Percentiles rank a stretch among this genome's conserved stretches.
phyloP scores from a whole-genome alignment of 2,113 vertebrate species.

The Antechinus stuartii region DNA sequence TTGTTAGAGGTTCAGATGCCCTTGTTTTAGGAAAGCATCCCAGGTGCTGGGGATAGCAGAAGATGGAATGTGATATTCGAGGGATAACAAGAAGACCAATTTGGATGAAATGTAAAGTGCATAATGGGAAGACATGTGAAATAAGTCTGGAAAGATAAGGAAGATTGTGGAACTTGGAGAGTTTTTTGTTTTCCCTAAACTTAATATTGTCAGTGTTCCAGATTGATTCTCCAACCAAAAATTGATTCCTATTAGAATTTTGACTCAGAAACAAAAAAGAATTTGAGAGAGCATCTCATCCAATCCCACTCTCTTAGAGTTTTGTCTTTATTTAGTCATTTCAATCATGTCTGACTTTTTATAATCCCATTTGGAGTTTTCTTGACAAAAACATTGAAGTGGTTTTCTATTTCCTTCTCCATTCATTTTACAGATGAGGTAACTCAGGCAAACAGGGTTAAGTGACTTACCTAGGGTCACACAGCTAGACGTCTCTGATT shows the following conservation, averaged over 20 bases:
- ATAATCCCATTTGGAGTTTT: background rate
- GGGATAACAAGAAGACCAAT: background rate
- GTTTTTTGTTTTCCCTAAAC: slow-evolving; percentile 7
- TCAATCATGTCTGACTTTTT: background rate
- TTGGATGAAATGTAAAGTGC: background rate
- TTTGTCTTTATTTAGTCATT: background rate
- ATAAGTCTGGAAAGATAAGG: slow-evolving; percentile 1
- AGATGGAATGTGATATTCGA: background rate
- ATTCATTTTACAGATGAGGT: background rate
- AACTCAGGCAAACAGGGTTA: background rate
- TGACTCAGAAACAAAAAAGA: slow-evolving; percentile 19
- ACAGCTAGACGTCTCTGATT: background rate
- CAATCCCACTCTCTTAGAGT: background rate
- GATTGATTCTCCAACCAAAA: background rate
- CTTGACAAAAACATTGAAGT: background rate
- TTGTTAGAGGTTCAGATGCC: background rate
- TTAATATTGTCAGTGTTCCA: background rate
- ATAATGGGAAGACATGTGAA: background rate
- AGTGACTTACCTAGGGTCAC: background rate
- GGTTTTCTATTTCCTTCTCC: background rate
- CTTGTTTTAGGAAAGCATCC: background rate
- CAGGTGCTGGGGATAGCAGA: background rate
- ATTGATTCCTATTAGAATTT: background rate
- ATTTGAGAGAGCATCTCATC: slow-evolving; percentile 6
- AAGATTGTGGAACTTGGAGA: background rate